Evolutionary conservation across 2,113 vertebrate species (phyloP), one percentile per base, ranked within the genome.

Genomic region (Ploceus nigricollis): DNA sequence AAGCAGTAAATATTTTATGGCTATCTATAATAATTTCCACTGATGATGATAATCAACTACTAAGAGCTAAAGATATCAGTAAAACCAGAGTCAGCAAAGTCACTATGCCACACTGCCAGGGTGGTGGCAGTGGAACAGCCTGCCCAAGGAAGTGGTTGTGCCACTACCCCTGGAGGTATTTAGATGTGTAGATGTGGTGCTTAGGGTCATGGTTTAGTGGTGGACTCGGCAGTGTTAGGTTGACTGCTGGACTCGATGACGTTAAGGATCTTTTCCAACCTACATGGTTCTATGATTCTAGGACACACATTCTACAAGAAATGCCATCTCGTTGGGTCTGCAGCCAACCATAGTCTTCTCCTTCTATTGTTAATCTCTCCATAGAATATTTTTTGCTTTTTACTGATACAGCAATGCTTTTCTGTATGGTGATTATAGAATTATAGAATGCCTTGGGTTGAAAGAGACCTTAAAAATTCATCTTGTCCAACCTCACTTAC

Each of bases 211-310:
- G 13, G 11, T 37, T 89, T 58, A 58, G n/a, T n/a, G 30, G 8
- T 47, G 18, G 28, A 40, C 23, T 58, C 10, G 0, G 5, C 7
- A 71, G 15, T 10, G 8, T 5, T 27, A 40, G 2, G 4, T 56
- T 58, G 72, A 11, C 2, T 2, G 13, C 8, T 80, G 8, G 16
- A 44, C 10, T 35, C 1, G 1, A 14, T n/a, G 15, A 48, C 3
- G 2, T 37, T 28, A 24, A 33, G 10, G 22, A 28, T 58, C 27
- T 73, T 66, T 45, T 10, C 44, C 19, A 51, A 7, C 3, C 23
- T 45, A 6, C 0, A 0, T 24, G 28, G 33, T 50, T 58, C 12
- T 53, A 13, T 56, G n/a, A 30, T 44, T 82, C 28, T 48, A 48
- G 7, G 16, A 39, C 12, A 25, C 37, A 33, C 9, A 25, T 58